Evolutionary conservation across 1,140 invertebrate species (phyloP), one percentile per base, ranked within the genome.

Genomic region (Physella acuta): DNA sequence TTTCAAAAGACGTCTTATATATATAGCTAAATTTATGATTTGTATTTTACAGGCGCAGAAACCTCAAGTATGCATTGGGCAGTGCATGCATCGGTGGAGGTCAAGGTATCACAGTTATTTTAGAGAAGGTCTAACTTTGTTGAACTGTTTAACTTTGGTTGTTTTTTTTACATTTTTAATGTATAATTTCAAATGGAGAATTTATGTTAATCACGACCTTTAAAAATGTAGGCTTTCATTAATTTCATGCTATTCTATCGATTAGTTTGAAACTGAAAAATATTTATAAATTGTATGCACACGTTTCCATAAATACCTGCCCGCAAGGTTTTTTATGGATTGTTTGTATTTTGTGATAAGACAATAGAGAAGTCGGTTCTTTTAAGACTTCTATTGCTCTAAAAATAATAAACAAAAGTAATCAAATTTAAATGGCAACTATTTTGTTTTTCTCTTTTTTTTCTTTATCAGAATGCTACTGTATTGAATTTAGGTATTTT

Each of bases 51-150:
- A 97, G 94, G 82, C 89, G 94, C 71, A 91, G 92, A 70, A 90
- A 91, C 70, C 88, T 90, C 16, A 97, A 96, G 84, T 90, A 92
- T 78, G 94, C 89, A 30, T 91, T 98, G 81, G 97, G 96, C 31
- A 93, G 95, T 26, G 96, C 97, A 0, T 99, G 97, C 81, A 99
- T 99, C 86, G 97, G 97, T 44, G 97, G 97, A 26, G 97, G 97
- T 59, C 97, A 99, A 87, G 97, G 97, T 58, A 99, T 99, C 76
- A 94, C 97, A 30, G 78, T 99, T 17, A 87, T 99, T 61, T 76
- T 99, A 44, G 96, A 99, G 81, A 85, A 76, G 39, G 63, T 67
- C 8, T 75, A 65, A 73, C 26, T n/a, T 11, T 56, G 11, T 49
- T 49, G 44, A n/a, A 14, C 44, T 49, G 44, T 49, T 49, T 49